These are phyloP conservation scores for Tychaedon coryphoeus DNA, from an alignment of 2,113 vertebrate species.

Conservation along the genomic window DNA sequence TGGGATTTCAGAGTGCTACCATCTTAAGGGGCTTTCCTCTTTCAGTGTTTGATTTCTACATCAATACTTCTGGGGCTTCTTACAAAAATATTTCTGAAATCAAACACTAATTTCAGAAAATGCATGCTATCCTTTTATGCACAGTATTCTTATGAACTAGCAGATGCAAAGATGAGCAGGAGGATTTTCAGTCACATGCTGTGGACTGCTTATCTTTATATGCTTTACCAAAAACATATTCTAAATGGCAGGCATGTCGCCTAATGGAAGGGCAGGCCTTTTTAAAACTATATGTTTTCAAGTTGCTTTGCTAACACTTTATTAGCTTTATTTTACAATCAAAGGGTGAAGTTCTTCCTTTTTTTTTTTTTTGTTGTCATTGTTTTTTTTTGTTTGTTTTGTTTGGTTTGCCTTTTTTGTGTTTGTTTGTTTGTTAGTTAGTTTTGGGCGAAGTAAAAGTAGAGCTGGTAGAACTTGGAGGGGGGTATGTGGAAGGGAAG, in stretches of 20 bases:
- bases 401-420: neutral
- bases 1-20: neutral
- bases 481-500: neutral
- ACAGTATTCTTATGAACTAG: neutral
- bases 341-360: neutral
- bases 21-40: neutral
- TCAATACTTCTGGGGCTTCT: neutral
- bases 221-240: neutral
- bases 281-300: neutral
- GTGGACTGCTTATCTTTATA: neutral
- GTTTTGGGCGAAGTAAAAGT: neutral
- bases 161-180: neutral
- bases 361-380: no score
- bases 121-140: neutral
- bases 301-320: neutral
- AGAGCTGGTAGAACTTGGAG: neutral
- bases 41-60: neutral
- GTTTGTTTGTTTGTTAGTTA: no score
- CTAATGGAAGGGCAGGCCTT: neutral
- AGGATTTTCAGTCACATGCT: neutral
- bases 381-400: no score
- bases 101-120: neutral
- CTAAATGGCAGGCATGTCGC: fast-evolving
- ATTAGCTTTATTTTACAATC: neutral
- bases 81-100: neutral